Evolutionary conservation across 2,888 invertebrate genomes (phyloP).

Genomic region (Pandemis heparana): DNA sequence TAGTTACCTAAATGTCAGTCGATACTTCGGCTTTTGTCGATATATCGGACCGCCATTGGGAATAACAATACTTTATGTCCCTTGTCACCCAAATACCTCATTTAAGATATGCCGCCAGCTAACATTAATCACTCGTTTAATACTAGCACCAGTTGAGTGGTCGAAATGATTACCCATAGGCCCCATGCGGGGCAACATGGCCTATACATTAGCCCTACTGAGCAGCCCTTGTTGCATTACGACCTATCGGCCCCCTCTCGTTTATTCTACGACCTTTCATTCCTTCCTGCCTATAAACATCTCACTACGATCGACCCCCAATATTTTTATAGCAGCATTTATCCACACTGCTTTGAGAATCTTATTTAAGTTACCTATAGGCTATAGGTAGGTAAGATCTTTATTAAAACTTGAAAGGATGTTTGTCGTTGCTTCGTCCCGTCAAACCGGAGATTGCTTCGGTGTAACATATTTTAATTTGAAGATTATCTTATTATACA

Average conservation of each 20-base stretch:
- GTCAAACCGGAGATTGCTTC: conserved; percentile 31
- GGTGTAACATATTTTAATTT: background rate
- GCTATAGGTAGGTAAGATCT: no score
- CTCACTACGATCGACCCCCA: conserved; percentile 14
- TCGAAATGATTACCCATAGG: conserved; percentile 71
- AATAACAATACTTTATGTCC: background rate
- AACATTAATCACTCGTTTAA: conserved; percentile 64
- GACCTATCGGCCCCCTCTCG: conserved; percentile 52
- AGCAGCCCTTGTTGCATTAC: conserved; percentile 65
- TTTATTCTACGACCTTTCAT: conserved; percentile 44
- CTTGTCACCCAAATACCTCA: background rate
- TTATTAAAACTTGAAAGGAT: conserved; percentile 14
- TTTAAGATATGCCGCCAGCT: conserved; percentile 27
- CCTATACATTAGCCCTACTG: conserved; percentile 69
- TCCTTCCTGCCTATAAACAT: conserved; percentile 47
- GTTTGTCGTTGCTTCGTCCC: background rate
- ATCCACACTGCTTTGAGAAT: background rate
- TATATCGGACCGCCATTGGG: no score
- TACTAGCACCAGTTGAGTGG: conserved; percentile 73
- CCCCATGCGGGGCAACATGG: conserved; percentile 73
- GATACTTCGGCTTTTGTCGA: no score
- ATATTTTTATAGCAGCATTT: conserved; percentile 30
- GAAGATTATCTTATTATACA: background rate
- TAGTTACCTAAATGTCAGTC: no score
- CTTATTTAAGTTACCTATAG: no score